Percentiles rank a stretch among this genome's conserved stretches.
These are phyloP conservation scores for Mythimna lalbum DNA, from an alignment of 2,888 invertebrate genomes.

Conservation along the genomic window DNA sequence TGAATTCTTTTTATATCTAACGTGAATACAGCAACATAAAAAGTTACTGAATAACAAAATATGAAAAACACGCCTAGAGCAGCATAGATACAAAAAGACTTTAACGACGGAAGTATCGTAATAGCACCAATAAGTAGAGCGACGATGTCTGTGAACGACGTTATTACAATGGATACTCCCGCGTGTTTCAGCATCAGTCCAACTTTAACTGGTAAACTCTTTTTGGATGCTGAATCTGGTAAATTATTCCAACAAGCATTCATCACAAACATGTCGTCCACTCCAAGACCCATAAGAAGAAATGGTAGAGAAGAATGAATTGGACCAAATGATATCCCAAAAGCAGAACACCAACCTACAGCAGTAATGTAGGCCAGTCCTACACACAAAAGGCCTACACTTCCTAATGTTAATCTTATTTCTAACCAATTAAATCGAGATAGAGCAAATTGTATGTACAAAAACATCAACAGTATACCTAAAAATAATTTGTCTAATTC, in stretches of 20 bases:
- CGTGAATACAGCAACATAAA: slow-evolving; percentile 94
- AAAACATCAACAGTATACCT: slow-evolving; percentile 93
- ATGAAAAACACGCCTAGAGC: slow-evolving; percentile 94
- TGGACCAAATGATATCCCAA: slow-evolving; percentile 94
- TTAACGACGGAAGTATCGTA: slow-evolving; percentile 94
- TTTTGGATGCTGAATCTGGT: slow-evolving; percentile 86
- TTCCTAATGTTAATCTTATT: slow-evolving; percentile 92
- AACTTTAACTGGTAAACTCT: slow-evolving; percentile 92
- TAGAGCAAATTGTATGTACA: slow-evolving; percentile 93
- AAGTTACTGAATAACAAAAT: slow-evolving; percentile 94
- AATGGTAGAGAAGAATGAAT: slow-evolving; percentile 96
- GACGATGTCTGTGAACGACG: slow-evolving; percentile 95
- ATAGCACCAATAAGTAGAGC: slow-evolving; percentile 95
- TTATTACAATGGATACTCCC: slow-evolving; percentile 95
- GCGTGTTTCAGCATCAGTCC: slow-evolving; percentile 94
- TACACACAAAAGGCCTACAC: slow-evolving; percentile 93
- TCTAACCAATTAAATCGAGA: slow-evolving; percentile 94
- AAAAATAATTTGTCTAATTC: slow-evolving; percentile 93
- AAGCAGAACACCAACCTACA: slow-evolving; percentile 93
- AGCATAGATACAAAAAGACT: slow-evolving; percentile 96
- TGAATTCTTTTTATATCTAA: slow-evolving; percentile 93
- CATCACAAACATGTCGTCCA: slow-evolving; percentile 97
- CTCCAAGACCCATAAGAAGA: slow-evolving; percentile 94
- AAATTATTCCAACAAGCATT: slow-evolving; percentile 94
- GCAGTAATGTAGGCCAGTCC: slow-evolving; percentile 94